Percentiles rank a stretch among this genome's conserved stretches.
These are phyloP conservation scores for Pimpla rufipes DNA, from an alignment of 2,888 invertebrate species.

Conservation along the genomic window DNA sequence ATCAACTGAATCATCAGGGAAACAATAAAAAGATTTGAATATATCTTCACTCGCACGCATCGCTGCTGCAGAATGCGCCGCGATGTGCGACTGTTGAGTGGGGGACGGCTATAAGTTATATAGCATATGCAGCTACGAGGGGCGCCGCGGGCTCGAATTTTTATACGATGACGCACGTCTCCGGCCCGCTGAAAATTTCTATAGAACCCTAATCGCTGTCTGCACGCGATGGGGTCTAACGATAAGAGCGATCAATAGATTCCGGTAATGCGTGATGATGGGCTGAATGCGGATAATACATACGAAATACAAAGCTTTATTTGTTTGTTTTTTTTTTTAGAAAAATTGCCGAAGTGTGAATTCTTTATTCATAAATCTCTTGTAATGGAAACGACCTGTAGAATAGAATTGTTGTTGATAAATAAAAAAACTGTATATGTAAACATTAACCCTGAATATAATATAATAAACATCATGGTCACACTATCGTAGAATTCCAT, in stretches of 20 bases:
- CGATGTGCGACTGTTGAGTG: not conserved
- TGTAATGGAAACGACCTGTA: no score
- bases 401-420: no score
- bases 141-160: conserved; percentile 11
- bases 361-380: not conserved
- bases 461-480: no score
- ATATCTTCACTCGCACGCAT: not conserved
- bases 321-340: not conserved
- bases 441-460: no score
- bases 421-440: no score
- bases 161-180: conserved; percentile 39
- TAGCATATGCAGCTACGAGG: conserved; percentile 2
- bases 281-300: not conserved
- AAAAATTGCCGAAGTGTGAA: not conserved
- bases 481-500: no score
- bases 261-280: not conserved
- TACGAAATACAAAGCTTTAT: not conserved
- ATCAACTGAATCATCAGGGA: conserved; percentile 1
- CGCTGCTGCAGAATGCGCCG: not conserved
- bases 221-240: not conserved
- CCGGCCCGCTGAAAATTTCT: not conserved
- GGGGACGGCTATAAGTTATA: not conserved
- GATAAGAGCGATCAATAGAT: conserved; percentile 1
- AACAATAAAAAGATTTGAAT: not conserved
- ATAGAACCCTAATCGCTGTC: not conserved